Evolutionary conservation across 2,797 vertebrate species (phyloP), one percentile per base, ranked within the genome.

Genomic region (Delichon dasypus): DNA sequence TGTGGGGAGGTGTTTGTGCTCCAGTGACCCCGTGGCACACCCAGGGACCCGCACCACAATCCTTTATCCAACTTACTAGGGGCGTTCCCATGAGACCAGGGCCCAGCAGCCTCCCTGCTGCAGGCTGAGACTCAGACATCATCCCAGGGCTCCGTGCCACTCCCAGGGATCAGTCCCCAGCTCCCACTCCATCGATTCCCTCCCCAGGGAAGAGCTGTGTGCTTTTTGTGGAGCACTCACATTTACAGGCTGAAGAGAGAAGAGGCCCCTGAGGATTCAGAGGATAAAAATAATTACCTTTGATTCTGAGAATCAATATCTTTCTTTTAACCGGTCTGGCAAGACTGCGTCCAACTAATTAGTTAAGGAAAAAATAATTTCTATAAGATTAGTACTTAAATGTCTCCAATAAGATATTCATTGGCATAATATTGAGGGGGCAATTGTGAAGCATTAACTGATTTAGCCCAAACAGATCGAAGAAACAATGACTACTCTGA

Each of bases 201-300:
- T 74, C 34, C 71, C 72, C 50, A 16, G 68, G 76, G 76, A 90
- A 34, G 57, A 21, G 53, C 30, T 1, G 2, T 14, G 13, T 10
- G 34, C 32, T 5, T 34, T 71, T 17, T 12, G 16, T 64, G 91
- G 13, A 93, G 74, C 57, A 29, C 21, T 17, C 11, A 4, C 65
- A 38, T 23, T 36, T 13, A 29, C 40, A 60, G 70, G 38, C 34
- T 5, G 5, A 16, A 50, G 83, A 66, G 70, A 54, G 62, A 55
- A 72, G 40, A 79, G 55, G 30, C 71, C 47, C 80, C 65, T n/a
- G 40, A 66, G 81, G 79, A 76, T 29, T 42, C 62, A 60, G 18
- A 55, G 54, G 54, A 71, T 68, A 78, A 90, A 94, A 92, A 79
- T 70, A 93, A 76, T 84, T 55, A 70, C 48, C 55, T 70, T 85